Evolutionary conservation across 2,113 vertebrate species (phyloP), one percentile per base, ranked within the genome.

Genomic region (Acrocephalus arundinaceus): DNA sequence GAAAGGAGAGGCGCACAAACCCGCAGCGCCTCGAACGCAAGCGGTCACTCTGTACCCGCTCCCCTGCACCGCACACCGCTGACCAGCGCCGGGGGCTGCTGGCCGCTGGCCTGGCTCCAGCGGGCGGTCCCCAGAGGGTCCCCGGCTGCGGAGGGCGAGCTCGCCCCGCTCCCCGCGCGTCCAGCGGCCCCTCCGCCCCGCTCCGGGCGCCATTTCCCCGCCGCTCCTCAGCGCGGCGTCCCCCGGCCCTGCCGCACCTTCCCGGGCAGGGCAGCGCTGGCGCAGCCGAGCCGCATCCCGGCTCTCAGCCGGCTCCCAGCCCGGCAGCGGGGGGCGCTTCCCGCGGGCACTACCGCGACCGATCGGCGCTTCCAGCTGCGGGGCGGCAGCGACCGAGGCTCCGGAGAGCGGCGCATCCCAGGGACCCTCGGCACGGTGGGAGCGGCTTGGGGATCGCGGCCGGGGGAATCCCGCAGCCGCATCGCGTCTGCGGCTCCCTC

Each of bases 181-280:
- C 89, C 83, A 2, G 57, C 46, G 27, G 65, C 41, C 80, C 76
- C 93, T 87, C 49, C 41, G 85, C 75, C 39, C 74, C 65, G 41
- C 85, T 41, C 85, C 8, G 8, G 82, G 68, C 84, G 93, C 85
- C 87, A 93, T 95, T 95, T 87, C 95, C 76, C 81, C 81, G 58
- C 73, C 63, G 48, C 68, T 89, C 95, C 95, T 89, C 76, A 41
- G 91, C 86, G 89, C 93, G 85, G 89, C 91, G 91, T 65, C 57
- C 17, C 15, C 82, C 78, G 49, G 31, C 73, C n/a, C 59, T 9
- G 37, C 71, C 28, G 84, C 78, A 73, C 70, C 70, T 91, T 83
- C 75, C 72, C 80, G 30, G 71, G 71, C 41, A 83, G 49, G 61
- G 85, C 85, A 86, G 81, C 76, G 35, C 61, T 78, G 77, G 59